These are phyloP conservation scores for Gracilinanus agilis DNA, from an alignment of 2,113 vertebrate species.

Conservation along the genomic window DNA sequence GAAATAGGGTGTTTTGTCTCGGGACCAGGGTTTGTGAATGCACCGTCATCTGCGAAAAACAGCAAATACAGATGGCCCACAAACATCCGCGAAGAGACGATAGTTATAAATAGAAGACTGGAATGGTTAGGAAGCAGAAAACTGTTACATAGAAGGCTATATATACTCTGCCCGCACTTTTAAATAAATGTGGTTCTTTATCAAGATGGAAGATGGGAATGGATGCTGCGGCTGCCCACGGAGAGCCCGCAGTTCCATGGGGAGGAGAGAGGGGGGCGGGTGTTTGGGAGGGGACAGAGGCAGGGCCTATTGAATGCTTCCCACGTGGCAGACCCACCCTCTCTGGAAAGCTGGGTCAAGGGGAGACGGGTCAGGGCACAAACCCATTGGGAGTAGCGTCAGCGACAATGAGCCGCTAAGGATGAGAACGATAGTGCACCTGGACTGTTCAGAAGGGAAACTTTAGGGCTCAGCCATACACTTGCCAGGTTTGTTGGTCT, in stretches of 20 bases:
- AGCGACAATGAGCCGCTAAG: slow-evolving; percentile 36
- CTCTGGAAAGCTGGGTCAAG: slow-evolving; percentile 30
- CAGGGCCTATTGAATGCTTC: slow-evolving; percentile 23
- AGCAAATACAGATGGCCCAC: slow-evolving; percentile 55
- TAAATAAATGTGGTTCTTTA: slow-evolving; percentile 72
- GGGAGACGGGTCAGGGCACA: background rate
- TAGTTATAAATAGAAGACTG: slow-evolving; percentile 72
- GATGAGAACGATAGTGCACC: background rate
- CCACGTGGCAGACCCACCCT: background rate
- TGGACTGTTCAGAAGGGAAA: slow-evolving; percentile 36
- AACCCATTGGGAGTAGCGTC: background rate
- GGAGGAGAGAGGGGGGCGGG: slow-evolving; percentile 21
- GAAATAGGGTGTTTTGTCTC: slow-evolving; percentile 67
- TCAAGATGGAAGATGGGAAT: slow-evolving; percentile 31
- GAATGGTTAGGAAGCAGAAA: slow-evolving; percentile 65
- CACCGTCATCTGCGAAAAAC: slow-evolving; percentile 56
- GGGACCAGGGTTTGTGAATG: slow-evolving; percentile 54
- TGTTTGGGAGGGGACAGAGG: slow-evolving; percentile 51
- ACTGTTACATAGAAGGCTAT: slow-evolving; percentile 62
- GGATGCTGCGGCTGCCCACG: slow-evolving; percentile 48
- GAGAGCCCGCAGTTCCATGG: slow-evolving; percentile 35
- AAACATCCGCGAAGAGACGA: slow-evolving; percentile 55
- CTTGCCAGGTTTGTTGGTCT: slow-evolving; percentile 22
- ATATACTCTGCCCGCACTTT: slow-evolving; percentile 67
- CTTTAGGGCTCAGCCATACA: background rate